Percentiles rank a stretch among this genome's conserved stretches.
These are phyloP conservation scores for Onychorhynchus coronatus DNA, from an alignment of 2,113 vertebrate species.

Conservation along the genomic window DNA sequence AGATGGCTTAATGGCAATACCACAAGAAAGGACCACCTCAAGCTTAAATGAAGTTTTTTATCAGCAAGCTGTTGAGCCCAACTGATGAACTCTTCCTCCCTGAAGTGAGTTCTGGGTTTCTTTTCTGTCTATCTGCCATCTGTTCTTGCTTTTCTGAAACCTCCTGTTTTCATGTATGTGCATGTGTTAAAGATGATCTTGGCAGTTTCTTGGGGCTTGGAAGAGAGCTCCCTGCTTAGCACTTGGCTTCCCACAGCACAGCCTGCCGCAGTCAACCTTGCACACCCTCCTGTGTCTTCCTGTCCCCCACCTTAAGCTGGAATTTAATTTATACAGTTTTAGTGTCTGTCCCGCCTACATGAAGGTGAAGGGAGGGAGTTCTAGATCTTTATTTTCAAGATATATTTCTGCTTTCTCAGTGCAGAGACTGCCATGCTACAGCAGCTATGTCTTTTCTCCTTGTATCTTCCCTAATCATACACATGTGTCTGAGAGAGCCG, in stretches of 20 bases:
- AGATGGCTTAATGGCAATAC: not conserved
- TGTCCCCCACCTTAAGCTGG: not conserved
- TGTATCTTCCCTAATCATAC: not conserved
- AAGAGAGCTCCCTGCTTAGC: not conserved
- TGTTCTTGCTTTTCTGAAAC: not conserved
- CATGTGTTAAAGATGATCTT: not conserved
- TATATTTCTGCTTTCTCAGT: not conserved
- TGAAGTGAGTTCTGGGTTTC: slow-evolving; percentile 1
- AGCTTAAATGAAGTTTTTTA: not conserved
- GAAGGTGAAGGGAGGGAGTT: not conserved
- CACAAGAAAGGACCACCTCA: not conserved
- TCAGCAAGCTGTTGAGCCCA: not conserved
- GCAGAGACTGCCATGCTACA: not conserved
- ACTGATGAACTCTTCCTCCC: not conserved
- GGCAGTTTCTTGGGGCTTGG: not conserved
- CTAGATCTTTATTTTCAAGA: not conserved
- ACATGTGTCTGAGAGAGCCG: not conserved
- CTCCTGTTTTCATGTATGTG: not conserved
- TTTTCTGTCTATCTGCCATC: not conserved
- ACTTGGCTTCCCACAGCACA: not conserved
- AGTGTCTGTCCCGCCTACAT: not conserved
- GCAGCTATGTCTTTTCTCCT: not conserved
- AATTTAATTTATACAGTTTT: not conserved
- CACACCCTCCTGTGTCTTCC: not conserved
- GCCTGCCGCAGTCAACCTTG: not conserved